Evolutionary conservation across 1,140 invertebrate species (phyloP).

Genomic region (Saccostrea cuccullata): DNA sequence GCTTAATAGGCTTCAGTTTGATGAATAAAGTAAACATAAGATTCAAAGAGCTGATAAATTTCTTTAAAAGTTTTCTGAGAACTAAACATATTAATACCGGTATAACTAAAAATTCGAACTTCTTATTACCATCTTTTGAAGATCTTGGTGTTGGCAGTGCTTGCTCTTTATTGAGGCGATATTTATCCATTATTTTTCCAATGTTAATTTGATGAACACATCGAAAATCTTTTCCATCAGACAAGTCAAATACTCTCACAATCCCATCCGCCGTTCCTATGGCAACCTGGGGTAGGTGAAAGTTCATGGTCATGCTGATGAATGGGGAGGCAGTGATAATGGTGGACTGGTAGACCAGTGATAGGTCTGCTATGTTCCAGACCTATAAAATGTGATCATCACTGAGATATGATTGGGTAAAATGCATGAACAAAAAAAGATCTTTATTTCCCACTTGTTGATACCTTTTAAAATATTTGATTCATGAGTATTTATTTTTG

Average conservation of each 20-base stretch:
- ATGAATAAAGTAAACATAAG: too few species aligned
- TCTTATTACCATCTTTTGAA: not conserved
- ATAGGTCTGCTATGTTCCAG: constrained; percentile 69
- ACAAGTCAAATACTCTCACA: constrained; percentile 74
- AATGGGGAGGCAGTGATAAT: constrained; percentile 73
- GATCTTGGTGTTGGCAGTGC: constrained; percentile 1
- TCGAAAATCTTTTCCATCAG: constrained; percentile 74
- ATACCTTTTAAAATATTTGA: too few species aligned
- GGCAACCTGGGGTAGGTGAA: constrained; percentile 67
- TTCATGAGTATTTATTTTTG: too few species aligned
- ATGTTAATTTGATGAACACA: constrained; percentile 73
- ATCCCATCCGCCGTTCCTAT: constrained; percentile 74
- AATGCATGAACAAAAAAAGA: too few species aligned
- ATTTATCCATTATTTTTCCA: constrained; percentile 63
- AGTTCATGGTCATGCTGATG: constrained; percentile 73
- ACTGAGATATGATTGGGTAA: too few species aligned
- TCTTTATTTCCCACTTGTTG: too few species aligned
- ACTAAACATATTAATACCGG: too few species aligned
- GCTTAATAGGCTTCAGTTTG: too few species aligned
- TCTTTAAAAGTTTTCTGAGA: too few species aligned
- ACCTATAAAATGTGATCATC: constrained; percentile 59
- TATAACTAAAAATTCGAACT: too few species aligned
- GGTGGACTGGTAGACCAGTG: constrained; percentile 71
- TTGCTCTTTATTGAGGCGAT: constrained; percentile 50
- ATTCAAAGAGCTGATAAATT: too few species aligned